Base-by-base conservation (phyloP, 2,797 vertebrate genomes). In the Pitangus sulphuratus region DNA sequence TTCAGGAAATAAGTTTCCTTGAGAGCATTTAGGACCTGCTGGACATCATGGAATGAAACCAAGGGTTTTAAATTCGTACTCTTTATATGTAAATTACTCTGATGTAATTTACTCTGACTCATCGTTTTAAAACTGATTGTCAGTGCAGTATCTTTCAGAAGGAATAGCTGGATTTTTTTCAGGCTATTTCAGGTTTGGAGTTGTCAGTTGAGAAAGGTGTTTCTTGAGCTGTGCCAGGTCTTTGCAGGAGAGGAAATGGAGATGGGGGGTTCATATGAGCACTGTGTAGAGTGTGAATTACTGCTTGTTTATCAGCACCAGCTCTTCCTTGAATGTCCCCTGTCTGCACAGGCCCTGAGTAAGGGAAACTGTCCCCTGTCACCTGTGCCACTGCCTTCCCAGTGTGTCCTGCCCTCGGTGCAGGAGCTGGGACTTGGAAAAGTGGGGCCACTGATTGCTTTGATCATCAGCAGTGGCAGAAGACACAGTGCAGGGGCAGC, bases 261-360 rank as follows among this genome's bases (percentile, higher is more conserved):
- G 50, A 21, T 8, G 22, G 54, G 51, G 54, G 51, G 6, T 81
- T 64, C 22, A 10, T 4, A 4, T 1, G 8, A 15, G 26, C 51
- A 10, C 2, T 20, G 1, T 1, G 4, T 1, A 30, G 16, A 35
- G 12, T 3, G 28, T 66, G 25, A 0, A 0, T 45, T 53, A 13
- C 22, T 31, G 13, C 10, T 65, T 15, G 44, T 9, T 68, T 21
- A 70, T 50, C 66, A 44, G 54, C 24, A 57, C 14, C 30, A 3
- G 5, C 35, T 77, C n/a, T 50, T 50, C 18, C 8, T 62, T 28
- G 19, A 3, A 2, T 6, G 21, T 18, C 39, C 37, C 45, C 40
- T 53, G 14, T 42, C 61, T 69, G 53, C 45, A 47, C n/a, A 51
- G 60, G 48, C 28, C 26, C 68, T 1, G 10, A 54, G 28, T 5